phyloP scores from a whole-genome alignment of 64 coral and sea anemone species.

The Dendrophyllia cribrosa region DNA sequence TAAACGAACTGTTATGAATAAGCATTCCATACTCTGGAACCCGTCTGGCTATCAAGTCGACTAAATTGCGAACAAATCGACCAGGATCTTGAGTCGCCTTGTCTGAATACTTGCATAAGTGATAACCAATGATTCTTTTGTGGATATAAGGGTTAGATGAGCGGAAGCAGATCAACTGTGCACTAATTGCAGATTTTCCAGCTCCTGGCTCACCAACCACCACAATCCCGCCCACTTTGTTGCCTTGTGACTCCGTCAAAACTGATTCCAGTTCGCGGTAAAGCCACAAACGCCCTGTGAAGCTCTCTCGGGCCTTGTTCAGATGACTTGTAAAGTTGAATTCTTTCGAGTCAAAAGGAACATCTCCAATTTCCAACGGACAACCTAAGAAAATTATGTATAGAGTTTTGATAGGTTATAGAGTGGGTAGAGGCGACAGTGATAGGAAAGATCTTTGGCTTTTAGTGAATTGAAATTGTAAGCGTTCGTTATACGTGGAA shows the following conservation, averaged over 20 bases:
- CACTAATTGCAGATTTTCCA: constrained; percentile 61
- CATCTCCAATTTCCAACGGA: constrained; percentile 33
- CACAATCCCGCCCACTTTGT: not conserved
- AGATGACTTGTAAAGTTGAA: constrained; percentile 58
- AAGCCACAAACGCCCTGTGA: constrained; percentile 63
- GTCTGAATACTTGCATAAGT: constrained; percentile 66
- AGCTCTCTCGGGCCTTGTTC: constrained; percentile 18
- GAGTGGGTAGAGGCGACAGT: too few species aligned
- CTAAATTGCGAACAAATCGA: constrained; percentile 67
- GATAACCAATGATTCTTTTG: constrained; percentile 64
- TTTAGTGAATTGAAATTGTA: too few species aligned
- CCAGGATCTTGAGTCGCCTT: constrained; percentile 51
- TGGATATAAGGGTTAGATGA: constrained; percentile 54
- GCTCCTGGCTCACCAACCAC: constrained; percentile 56
- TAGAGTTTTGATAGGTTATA: too few species aligned
- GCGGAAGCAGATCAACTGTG: constrained; percentile 65
- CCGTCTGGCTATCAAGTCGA: constrained; percentile 55
- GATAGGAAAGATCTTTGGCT: too few species aligned
- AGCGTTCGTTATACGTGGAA: too few species aligned
- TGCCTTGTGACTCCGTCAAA: not conserved
- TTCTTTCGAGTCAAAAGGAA: constrained; percentile 58
- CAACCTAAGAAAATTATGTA: constrained; percentile 22
- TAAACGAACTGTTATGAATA: constrained; percentile 26
- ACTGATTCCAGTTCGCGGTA: constrained; percentile 44
- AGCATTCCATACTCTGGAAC: constrained; percentile 62